These are phyloP conservation scores for Archaeoteleia sp. DNA, from an alignment of 2,888 invertebrate genomes.

Conservation along the genomic window DNA sequence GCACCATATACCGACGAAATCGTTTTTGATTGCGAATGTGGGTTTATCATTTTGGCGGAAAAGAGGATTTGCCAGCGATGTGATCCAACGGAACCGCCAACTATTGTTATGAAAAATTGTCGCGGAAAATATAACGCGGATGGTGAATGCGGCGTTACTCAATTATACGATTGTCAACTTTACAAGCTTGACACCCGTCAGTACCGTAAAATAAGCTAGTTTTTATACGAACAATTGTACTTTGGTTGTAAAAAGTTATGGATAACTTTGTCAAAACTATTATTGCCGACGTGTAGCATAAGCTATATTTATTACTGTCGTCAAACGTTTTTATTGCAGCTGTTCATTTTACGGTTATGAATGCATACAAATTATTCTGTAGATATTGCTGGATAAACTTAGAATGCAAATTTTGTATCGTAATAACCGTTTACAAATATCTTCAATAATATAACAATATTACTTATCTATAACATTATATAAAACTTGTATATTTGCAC, in stretches of 20 bases:
- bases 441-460: no score
- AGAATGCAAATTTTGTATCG: no score
- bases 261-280: conserved; percentile 3
- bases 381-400: no score
- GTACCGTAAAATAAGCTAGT: conserved; percentile 1
- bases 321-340: no score
- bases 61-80: conserved; percentile 11
- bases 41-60: conserved; percentile 21
- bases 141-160: conserved; percentile 6
- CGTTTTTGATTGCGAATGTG: conserved; percentile 26
- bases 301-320: neutral
- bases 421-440: no score
- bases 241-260: neutral
- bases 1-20: conserved; percentile 11
- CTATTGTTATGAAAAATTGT: conserved; percentile 18
- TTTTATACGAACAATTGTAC: neutral
- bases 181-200: neutral
- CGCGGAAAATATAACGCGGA: conserved; percentile 9
- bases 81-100: neutral
- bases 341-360: no score
- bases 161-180: conserved; percentile 10
- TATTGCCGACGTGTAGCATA: neutral
- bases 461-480: no score
- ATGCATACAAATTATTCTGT: no score
- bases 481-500: no score